These are phyloP conservation scores for Psephotus haematonotus DNA, from an alignment of 2,113 vertebrate species.

Conservation along the genomic window DNA sequence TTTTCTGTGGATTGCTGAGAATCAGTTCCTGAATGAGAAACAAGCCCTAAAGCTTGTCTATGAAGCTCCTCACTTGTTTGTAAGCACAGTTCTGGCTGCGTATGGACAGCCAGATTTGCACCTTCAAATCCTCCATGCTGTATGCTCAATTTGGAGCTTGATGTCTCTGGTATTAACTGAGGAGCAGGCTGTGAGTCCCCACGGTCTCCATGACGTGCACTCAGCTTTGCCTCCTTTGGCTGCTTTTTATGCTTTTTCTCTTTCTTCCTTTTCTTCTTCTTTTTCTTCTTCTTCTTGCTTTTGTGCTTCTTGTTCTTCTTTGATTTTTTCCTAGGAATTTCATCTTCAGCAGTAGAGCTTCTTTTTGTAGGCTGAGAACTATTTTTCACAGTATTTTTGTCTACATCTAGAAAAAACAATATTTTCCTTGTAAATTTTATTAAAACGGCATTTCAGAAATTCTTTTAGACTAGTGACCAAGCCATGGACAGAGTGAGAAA, in stretches of 20 bases:
- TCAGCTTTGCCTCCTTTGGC: constrained; percentile 70
- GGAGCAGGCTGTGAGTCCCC: constrained; percentile 76
- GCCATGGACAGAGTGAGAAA: background rate
- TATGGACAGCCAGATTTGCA: constrained; percentile 75
- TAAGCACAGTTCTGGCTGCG: constrained; percentile 72
- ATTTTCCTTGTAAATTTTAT: constrained; percentile 6
- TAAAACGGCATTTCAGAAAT: background rate
- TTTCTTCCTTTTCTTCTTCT: constrained; percentile 89
- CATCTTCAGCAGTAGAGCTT: constrained; percentile 82
- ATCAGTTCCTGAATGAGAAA: constrained; percentile 78
- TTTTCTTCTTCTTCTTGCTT: constrained; percentile 90
- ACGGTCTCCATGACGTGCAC: constrained; percentile 78
- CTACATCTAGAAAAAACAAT: constrained; percentile 74
- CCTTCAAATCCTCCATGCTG: constrained; percentile 79
- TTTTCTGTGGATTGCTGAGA: constrained; percentile 65
- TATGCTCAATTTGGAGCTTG: constrained; percentile 68
- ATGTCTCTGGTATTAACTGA: constrained; percentile 73
- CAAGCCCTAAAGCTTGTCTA: constrained; percentile 78
- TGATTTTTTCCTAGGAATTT: constrained; percentile 82
- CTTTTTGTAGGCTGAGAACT: constrained; percentile 77
- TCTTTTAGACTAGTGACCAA: background rate
- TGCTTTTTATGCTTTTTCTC: constrained; percentile 83
- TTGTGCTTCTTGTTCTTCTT: constrained; percentile 98
- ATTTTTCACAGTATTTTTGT: constrained; percentile 75
- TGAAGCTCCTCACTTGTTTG: constrained; percentile 75